Evolutionary conservation across 2,888 invertebrate genomes (phyloP).

Genomic region (Xestoiulus laeticollis): DNA sequence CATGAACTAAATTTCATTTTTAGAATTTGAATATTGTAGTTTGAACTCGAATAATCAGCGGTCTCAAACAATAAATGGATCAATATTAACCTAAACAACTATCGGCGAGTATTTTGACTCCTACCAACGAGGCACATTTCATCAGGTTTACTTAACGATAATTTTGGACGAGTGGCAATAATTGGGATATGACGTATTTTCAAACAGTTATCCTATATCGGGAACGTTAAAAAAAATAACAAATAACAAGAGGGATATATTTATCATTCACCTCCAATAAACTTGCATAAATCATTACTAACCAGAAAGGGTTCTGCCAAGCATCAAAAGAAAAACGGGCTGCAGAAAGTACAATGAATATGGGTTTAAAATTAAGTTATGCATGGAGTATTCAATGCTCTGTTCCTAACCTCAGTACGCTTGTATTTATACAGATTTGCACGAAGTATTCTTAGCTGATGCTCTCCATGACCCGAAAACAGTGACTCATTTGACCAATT

Average conservation of each 20-base stretch:
- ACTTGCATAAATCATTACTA: neutral
- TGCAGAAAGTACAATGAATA: neutral
- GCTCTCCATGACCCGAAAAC: neutral
- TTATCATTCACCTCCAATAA: conserved; percentile 20
- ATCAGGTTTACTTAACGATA: neutral
- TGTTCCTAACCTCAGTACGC: too few species aligned
- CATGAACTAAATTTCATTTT: too few species aligned
- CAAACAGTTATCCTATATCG: neutral
- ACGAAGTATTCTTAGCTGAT: too few species aligned
- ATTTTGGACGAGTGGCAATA: neutral
- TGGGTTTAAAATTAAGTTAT: neutral
- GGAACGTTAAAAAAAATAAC: neutral
- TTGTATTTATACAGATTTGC: too few species aligned
- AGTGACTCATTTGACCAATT: neutral
- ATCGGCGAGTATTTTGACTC: neutral
- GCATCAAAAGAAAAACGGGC: neutral
- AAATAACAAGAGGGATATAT: neutral
- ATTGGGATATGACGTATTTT: neutral
- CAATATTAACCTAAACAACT: too few species aligned
- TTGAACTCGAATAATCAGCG: too few species aligned
- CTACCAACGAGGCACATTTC: neutral
- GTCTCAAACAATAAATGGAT: too few species aligned
- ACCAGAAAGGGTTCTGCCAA: conserved; percentile 7
- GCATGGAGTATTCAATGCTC: too few species aligned
- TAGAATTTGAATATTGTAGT: too few species aligned